Conservation (phyloP, 1,140 invertebrate species). For the Matsumurasca onukii region DNA sequence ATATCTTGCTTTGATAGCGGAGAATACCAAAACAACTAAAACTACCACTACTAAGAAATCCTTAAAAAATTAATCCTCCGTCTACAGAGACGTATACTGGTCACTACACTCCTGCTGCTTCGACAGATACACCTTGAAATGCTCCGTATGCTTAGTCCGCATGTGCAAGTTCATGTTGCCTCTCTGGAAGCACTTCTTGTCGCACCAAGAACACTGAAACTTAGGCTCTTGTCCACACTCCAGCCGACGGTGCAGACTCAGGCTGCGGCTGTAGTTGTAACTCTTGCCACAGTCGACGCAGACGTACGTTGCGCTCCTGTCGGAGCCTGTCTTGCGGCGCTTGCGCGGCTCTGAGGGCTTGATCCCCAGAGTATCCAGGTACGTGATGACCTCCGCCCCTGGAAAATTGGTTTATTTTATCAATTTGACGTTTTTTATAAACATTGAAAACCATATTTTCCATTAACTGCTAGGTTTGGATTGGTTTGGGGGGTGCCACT, state of each 20-base stretch:
- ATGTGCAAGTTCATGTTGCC: slow-evolving; percentile 52
- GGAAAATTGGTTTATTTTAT: no score
- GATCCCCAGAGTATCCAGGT: background rate
- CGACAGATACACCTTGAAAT: background rate
- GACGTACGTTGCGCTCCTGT: slow-evolving; percentile 14
- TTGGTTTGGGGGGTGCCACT: no score
- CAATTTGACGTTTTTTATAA: no score
- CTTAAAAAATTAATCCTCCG: no score
- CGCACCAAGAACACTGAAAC: slow-evolving; percentile 54
- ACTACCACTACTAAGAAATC: no score
- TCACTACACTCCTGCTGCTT: no score
- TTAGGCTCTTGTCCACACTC: slow-evolving; percentile 58
- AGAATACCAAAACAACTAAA: no score
- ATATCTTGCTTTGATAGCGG: no score
- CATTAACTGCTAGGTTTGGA: no score
- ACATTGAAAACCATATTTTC: no score
- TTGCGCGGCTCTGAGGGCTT: background rate
- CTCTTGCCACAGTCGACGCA: slow-evolving; percentile 50
- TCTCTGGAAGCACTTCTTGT: slow-evolving; percentile 53
- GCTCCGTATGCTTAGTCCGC: background rate
- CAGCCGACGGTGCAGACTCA: slow-evolving; percentile 55
- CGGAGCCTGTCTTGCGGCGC: background rate
- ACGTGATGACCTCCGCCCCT: background rate
- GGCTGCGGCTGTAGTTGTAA: slow-evolving; percentile 52
- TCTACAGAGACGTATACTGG: no score